Base-by-base conservation (phyloP, 1,140 invertebrate genomes). In the Heterodera schachtii region DNA sequence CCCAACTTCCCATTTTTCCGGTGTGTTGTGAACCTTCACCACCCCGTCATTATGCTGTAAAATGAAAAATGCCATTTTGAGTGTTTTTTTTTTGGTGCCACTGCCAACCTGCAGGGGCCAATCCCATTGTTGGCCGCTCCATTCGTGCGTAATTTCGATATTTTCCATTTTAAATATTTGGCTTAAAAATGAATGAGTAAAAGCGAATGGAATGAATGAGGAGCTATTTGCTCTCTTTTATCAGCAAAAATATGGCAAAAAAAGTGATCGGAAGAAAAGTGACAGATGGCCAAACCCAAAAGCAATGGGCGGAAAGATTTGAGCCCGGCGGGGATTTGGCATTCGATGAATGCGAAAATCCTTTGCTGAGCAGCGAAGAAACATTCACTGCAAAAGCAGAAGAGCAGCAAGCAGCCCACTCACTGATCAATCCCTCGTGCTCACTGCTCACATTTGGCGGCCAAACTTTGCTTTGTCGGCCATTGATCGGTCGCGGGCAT, bases 1-100 rank as follows among this genome's bases (percentile, higher is more conserved):
- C 69, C 88, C 88, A 70, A 89, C 88, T 79, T 88, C 85, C 83
- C 87, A 89, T 69, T 89, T 89, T n/a, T 90, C 87, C 13, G 43
- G n/a, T 31, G 81, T 85, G 82, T 89, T 87, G 52, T 79, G 73
- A 60, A 88, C 82, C 44, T 86, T 81, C 19, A 87, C 86, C 73
- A 87, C 85, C n/a, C 86, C 86, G 44, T 78, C 77, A 31, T 78
- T 78, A 31, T 78, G 77, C 47, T 78, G 31, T 31, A 64, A 46
- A 71, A 31, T 7, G n/a, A 71, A 43, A 41, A 43, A 11, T 71
- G 41, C n/a, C 3, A 41, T 6, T 31, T 71, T 46, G 69, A 52
- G 6, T 1, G 49, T 52, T 3, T 71, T 4, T 19, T 5, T 19
- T 13, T 64, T 2, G 16, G 5, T 1, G 16, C 52, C 52, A 52